Base-by-base conservation (phyloP, 2,888 invertebrate genomes). In the Meloe dianella region DNA sequence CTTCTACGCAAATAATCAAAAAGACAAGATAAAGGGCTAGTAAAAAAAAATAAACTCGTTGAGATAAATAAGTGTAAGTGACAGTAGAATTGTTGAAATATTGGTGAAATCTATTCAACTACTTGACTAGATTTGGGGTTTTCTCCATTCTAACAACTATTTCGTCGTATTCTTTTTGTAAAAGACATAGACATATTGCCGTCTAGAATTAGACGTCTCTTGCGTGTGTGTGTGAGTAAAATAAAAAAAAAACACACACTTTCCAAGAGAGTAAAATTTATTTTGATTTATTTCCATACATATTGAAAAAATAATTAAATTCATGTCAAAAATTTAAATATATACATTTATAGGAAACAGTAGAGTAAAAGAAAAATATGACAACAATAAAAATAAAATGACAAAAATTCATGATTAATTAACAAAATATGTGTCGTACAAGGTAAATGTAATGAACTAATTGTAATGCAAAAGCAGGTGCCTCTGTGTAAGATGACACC, bases 391-490 rank as follows among this genome's bases (percentile, higher is more conserved):
- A 51, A 12, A 51, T 51, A n/a, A 17, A 41, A 41, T 41, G 6
- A 2, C 17, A 41, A 47, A 47, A 47, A 9, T 17, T 20, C 3
- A 12, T 73, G 72, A 77, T 74, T 74, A 77, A 76, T 74, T 71
- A 73, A 71, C 72, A 71, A 71, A 71, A 60, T 69, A 70, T 68
- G 71, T 71, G 71, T 71, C 71, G 22, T 3, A 51, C 72, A 75
- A 71, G 73, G 73, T 74, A 73, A 73, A 73, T 74, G 71, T 74
- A 77, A 77, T 74, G 73, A 75, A 73, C 76, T 78, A 76, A 79
- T 79, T 76, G 75, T 74, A 71, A 79, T 79, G 79, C 79, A 72
- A 70, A 68, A 71, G 75, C 79, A 79, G 79, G 77, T 77, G 76
- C 77, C 67, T 74, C 74, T 74, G 75, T 78, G n/a, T n/a, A n/a